Conservation (phyloP, 2,888 invertebrate species). For the Hypercompe scribonia region DNA sequence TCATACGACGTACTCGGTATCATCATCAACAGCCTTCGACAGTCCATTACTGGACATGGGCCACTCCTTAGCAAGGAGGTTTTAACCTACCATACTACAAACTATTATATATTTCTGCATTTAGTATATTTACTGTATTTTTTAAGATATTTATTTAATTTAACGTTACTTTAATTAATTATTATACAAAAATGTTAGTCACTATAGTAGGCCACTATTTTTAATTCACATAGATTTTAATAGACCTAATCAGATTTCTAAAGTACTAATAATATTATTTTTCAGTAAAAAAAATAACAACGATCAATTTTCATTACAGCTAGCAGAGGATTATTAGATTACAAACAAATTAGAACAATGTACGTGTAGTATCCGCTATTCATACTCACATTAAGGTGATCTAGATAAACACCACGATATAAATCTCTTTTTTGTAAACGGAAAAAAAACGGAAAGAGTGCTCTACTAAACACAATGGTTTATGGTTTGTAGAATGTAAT, state of each 20-base stretch:
- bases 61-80: too few species aligned
- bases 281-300: neutral
- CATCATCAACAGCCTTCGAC: too few species aligned
- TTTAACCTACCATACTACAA: too few species aligned
- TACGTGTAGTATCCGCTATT: constrained; percentile 6
- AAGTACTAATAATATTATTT: neutral
- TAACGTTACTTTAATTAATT: neutral
- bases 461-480: constrained; percentile 39
- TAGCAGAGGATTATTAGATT: neutral
- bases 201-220: neutral
- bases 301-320: neutral
- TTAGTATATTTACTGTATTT: too few species aligned
- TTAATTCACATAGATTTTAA: neutral
- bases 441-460: constrained; percentile 36
- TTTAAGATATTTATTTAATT: neutral
- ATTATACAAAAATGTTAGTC: neutral
- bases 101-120: too few species aligned
- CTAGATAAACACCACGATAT: constrained; percentile 23
- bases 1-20: neutral
- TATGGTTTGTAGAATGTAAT: constrained; percentile 35
- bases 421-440: constrained; percentile 11
- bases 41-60: too few species aligned
- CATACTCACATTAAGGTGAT: constrained; percentile 27
- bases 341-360: constrained; percentile 20
- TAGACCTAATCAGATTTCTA: neutral